A percentile compares a stretch with the other conserved stretches of the same genome.
Evolutionary conservation across 2,113 vertebrate genomes (phyloP).

Genomic region (Meleagris gallopavo): DNA sequence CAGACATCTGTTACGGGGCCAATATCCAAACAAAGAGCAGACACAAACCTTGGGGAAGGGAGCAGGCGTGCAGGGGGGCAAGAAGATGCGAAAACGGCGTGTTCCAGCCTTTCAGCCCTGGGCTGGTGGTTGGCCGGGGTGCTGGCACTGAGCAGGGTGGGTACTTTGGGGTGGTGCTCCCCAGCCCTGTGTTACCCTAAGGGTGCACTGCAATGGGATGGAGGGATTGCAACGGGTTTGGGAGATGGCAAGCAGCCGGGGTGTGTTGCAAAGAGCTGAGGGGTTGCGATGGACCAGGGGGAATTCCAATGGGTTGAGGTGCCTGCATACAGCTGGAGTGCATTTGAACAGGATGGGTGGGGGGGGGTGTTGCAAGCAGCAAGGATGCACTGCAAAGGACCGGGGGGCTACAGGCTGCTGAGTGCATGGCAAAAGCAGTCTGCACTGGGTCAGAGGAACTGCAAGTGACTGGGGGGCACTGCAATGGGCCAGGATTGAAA

Average conservation of each 20-base stretch:
- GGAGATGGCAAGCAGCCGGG: not conserved
- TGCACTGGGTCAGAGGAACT: not conserved
- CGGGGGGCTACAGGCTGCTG: too few species aligned
- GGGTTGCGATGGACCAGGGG: not conserved
- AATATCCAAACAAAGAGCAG: not conserved
- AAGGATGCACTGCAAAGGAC: not conserved
- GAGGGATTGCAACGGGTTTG: not conserved
- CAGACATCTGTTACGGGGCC: too few species aligned
- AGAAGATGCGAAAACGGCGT: not conserved
- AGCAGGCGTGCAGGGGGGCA: not conserved
- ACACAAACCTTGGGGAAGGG: not conserved
- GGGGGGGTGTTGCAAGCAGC: not conserved
- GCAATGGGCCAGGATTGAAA: not conserved
- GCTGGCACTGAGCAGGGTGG: too few species aligned
- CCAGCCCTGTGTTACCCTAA: not conserved
- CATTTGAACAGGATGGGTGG: fast-evolving
- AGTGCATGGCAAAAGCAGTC: not conserved
- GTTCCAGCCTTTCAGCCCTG: not conserved
- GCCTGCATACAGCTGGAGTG: not conserved
- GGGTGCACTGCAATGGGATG: not conserved
- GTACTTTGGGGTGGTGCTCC: not conserved
- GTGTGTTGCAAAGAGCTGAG: not conserved
- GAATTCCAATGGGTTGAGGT: too few species aligned
- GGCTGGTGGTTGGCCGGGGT: not conserved
- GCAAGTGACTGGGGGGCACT: not conserved